phyloP scores from a whole-genome alignment of 2,113 vertebrate genomes.

The Microcebus tavaratra region DNA sequence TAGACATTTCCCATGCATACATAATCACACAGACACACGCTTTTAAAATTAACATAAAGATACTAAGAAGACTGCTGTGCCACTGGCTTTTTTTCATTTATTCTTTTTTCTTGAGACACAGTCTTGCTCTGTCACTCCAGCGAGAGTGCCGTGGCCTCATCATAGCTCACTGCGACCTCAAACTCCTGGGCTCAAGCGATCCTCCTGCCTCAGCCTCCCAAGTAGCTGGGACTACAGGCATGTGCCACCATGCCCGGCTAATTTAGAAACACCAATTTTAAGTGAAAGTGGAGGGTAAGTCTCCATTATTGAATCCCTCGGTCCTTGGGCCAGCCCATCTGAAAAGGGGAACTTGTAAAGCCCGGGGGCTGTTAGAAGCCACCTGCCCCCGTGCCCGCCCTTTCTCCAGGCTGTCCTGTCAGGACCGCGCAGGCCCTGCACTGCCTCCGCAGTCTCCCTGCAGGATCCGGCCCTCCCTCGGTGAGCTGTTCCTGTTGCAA shows the following conservation, averaged over 20 bases:
- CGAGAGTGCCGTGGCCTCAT: no score
- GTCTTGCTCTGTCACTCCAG: no score
- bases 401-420: not conserved
- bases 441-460: fast-evolving
- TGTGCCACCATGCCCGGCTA: no score
- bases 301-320: not conserved
- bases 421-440: fast-evolving
- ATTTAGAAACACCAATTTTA: not conserved
- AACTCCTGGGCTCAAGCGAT: no score
- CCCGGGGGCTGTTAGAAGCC: not conserved
- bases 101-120: no score
- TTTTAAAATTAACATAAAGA: not conserved
- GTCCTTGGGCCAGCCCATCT: not conserved
- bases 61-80: not conserved
- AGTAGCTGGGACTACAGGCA: no score
- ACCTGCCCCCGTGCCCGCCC: fast-evolving
- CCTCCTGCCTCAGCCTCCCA: no score
- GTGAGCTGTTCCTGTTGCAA: not conserved
- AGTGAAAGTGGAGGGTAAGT: not conserved
- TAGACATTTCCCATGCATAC: not conserved
- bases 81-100: not conserved
- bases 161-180: no score
- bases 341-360: not conserved
- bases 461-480: not conserved
- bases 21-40: not conserved